These are phyloP conservation scores for Aporophyla nigra DNA, from an alignment of 2,888 invertebrate genomes.

Conservation along the genomic window DNA sequence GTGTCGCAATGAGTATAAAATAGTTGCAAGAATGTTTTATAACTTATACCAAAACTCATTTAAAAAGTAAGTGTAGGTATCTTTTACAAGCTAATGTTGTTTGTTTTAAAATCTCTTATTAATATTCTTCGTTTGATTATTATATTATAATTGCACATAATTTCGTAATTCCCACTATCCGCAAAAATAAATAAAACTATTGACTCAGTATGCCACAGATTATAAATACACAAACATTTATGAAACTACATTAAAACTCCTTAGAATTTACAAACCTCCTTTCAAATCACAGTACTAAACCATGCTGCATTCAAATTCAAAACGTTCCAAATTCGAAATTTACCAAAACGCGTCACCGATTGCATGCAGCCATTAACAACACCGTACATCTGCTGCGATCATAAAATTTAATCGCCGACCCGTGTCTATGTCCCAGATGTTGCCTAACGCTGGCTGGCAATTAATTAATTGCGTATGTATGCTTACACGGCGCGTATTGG, in stretches of 20 bases:
- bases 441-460: constrained; percentile 84
- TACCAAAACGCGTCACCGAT: constrained; percentile 65
- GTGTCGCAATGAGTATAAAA: background rate
- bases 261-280: background rate
- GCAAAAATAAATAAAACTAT: too few species aligned
- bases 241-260: background rate
- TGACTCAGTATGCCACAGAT: background rate
- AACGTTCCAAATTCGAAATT: constrained; percentile 71
- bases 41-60: background rate
- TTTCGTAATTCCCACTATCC: too few species aligned
- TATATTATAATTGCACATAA: background rate
- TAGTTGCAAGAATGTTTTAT: background rate
- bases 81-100: background rate
- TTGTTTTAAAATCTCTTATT: background rate
- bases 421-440: constrained; percentile 83
- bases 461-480: constrained; percentile 86
- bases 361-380: constrained; percentile 78
- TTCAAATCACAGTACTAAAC: constrained; percentile 1
- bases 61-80: background rate
- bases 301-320: constrained; percentile 39
- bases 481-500: constrained; percentile 85
- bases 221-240: background rate
- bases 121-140: background rate
- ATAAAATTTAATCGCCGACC: constrained; percentile 85
- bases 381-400: constrained; percentile 82